Conservation (phyloP, 1,140 invertebrate genomes). For the Sweltsa coloradensis region DNA sequence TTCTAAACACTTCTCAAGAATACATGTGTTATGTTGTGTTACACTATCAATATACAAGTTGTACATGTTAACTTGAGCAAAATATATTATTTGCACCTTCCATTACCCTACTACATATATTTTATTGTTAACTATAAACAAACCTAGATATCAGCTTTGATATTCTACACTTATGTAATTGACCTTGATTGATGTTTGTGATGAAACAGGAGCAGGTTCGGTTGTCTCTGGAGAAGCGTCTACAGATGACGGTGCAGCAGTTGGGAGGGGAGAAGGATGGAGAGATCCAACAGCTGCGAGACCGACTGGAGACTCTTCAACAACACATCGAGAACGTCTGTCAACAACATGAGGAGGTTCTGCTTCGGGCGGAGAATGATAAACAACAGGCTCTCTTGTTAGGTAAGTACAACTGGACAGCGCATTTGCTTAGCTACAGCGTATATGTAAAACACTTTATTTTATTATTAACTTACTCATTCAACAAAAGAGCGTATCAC, state of each 20-base stretch:
- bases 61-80: constrained; percentile 1
- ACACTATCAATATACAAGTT: too few relatives aligned
- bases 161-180: constrained; percentile 1
- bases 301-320: constrained; percentile 58
- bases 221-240: constrained; percentile 53
- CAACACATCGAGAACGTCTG: constrained; percentile 61
- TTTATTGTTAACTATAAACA: neutral
- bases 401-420: constrained; percentile 36
- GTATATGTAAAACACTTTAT: neutral
- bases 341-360: constrained; percentile 71
- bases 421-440: neutral
- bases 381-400: constrained; percentile 77
- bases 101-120: neutral
- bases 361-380: constrained; percentile 73
- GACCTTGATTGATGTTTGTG: too few relatives aligned
- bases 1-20: too few relatives aligned
- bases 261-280: constrained; percentile 59
- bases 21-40: too few relatives aligned
- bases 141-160: neutral
- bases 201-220: constrained; percentile 53
- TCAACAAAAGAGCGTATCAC: too few relatives aligned
- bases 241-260: constrained; percentile 56
- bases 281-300: constrained; percentile 55
- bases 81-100: neutral
- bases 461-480: neutral